phyloP scores from a whole-genome alignment of 2,113 vertebrate genomes.

The Rhineura floridana region DNA sequence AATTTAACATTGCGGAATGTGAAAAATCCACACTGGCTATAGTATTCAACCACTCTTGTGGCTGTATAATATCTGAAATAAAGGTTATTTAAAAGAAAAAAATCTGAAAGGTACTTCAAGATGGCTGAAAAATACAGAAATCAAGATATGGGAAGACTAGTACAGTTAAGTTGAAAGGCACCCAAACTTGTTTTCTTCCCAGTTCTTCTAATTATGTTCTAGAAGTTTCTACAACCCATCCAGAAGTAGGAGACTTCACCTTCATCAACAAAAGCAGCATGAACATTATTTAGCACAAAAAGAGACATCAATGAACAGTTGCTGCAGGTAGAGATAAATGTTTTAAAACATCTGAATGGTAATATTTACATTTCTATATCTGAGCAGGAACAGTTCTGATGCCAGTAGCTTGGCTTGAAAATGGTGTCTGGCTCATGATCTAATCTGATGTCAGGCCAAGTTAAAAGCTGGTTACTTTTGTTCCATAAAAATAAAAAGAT shows the following conservation, averaged over 20 bases:
- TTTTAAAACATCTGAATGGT: not conserved
- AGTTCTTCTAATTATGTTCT: rapidly evolving
- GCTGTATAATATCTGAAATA: too few relatives aligned
- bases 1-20: too few relatives aligned
- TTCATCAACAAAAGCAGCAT: not conserved
- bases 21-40: too few relatives aligned
- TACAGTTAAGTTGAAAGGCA: not conserved
- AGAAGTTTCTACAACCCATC: not conserved
- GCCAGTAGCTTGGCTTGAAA: not conserved
- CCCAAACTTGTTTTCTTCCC: not conserved
- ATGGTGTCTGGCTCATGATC: not conserved
- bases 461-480: not conserved
- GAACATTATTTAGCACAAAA: not conserved
- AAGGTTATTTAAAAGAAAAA: too few relatives aligned
- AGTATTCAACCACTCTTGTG: too few relatives aligned
- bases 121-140: not conserved
- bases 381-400: not conserved
- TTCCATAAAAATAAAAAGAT: not conserved
- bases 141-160: rapidly evolving
- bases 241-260: not conserved
- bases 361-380: not conserved
- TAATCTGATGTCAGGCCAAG: not conserved
- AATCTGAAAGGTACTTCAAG: not conserved
- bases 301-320: not conserved
- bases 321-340: rapidly evolving